Evolutionary conservation across 2,113 vertebrate genomes (phyloP), one percentile per base, ranked within the genome.

Genomic region (Delphinus delphis): DNA sequence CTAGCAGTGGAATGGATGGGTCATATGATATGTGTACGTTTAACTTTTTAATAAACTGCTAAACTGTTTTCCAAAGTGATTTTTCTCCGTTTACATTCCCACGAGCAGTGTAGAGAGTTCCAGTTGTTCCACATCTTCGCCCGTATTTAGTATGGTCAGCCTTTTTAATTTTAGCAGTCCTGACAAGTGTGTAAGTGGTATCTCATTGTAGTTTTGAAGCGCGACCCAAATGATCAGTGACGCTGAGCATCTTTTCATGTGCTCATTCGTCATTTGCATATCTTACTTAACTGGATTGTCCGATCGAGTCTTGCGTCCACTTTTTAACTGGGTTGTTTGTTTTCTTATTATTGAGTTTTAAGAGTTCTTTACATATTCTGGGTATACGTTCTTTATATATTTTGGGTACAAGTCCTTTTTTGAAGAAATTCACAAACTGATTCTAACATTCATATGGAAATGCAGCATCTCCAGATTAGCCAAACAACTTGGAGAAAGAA

Each of bases 291-390:
- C n/a, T 44, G 21, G 5, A 55, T 7, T 90, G 8, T 62, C 71
- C 55, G 3, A 28, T 21, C 5, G 58, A 58, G 9, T 58, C n/a
- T 92, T 86, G 73, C 33, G 12, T 12, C 31, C 33, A 67, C 13
- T 44, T 89, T 86, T 80, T 71, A 90, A 44, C 9, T 86, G 38
- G 20, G 50, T 84, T 95, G 31, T 36, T 83, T 68, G 13, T 81
- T 96, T 70, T 31, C 62, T 84, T 95, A 50, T 50, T 87, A 23
- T 44, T 93, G 77, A 84, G 41, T 77, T 97, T 50, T 95, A 53
- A 90, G n/a, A 65, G 62, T 63, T 83, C 23, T 65, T 82, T 87
- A 28, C 25, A 62, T 47, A 14, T 53, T 58, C 26, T 88, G 14
- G 28, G 21, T 84, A 63, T 36, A 26, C 3, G 5, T 63, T 82